These are phyloP conservation scores for Chiloscyllium plagiosum DNA, from an alignment of 2,113 vertebrate genomes.

Conservation along the genomic window DNA sequence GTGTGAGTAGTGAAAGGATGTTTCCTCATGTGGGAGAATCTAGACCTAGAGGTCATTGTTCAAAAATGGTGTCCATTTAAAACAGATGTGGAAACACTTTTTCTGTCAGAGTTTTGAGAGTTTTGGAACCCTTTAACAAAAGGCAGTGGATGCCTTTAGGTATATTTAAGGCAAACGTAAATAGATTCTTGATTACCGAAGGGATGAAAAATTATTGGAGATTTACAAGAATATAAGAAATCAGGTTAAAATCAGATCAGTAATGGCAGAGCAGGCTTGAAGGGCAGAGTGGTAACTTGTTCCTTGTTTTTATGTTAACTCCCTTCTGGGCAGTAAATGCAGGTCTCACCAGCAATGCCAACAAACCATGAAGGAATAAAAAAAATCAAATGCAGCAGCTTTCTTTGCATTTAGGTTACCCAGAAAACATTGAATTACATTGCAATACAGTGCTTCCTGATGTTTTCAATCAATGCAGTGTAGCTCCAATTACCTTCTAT, in stretches of 20 bases:
- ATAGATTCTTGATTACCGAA: background rate
- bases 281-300: background rate
- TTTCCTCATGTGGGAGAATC: background rate
- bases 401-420: background rate
- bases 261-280: background rate
- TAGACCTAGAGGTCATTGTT: background rate
- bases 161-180: background rate
- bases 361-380: no score
- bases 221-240: background rate
- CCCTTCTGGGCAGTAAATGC: no score
- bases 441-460: background rate
- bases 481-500: slow-evolving; percentile 34
- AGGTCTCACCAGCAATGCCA: no score
- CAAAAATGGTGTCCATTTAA: no score
- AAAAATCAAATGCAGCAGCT: no score
- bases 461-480: slow-evolving; percentile 4
- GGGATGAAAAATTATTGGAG: background rate
- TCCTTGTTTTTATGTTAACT: background rate
- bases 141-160: background rate
- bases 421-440: background rate
- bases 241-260: background rate
- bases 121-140: background rate
- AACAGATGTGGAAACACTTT: background rate
- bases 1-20: background rate
- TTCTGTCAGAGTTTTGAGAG: background rate